Conservation (phyloP, 2,888 invertebrate species). For the Morpho achilles region DNA sequence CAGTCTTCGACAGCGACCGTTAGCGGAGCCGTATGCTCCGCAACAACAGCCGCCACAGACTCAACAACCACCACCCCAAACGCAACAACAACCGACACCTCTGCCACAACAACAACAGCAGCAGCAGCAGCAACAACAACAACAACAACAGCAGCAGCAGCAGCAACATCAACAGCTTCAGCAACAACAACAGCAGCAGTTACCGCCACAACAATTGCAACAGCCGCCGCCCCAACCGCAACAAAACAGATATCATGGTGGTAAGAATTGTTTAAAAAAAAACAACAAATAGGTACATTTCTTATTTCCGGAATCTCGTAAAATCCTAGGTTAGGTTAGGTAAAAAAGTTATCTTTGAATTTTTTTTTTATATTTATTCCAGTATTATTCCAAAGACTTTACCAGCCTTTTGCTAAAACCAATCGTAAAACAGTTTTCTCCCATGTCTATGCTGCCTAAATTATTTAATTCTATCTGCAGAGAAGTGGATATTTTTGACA, state of each 20-base stretch:
- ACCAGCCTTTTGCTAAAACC: too few relatives aligned
- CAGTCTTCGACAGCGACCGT: conserved; percentile 77
- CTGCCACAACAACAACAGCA: conserved; percentile 19
- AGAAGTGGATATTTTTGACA: too few relatives aligned
- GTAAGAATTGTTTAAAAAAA: conserved; percentile 31
- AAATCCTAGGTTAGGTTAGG: too few relatives aligned
- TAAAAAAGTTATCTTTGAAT: too few relatives aligned
- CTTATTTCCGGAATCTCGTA: too few relatives aligned
- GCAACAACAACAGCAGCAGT: conserved; percentile 26
- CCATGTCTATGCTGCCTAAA: too few relatives aligned
- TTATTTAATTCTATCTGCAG: too few relatives aligned
- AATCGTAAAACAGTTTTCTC: too few relatives aligned
- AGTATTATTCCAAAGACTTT: too few relatives aligned
- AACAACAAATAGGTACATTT: neutral
- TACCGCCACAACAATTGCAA: conserved; percentile 18
- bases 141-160: conserved; percentile 20
- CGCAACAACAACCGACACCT: conserved; percentile 22
- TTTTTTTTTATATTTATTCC: too few relatives aligned
- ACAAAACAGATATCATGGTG: conserved; percentile 46
- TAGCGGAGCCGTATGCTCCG: conserved; percentile 75
- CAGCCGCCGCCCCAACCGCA: neutral
- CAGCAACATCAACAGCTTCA: conserved; percentile 38
- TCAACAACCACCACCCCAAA: conserved; percentile 24
- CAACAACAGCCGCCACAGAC: conserved; percentile 42
- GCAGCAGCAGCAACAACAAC: conserved; percentile 32